Evolutionary conservation across 2,113 vertebrate genomes (phyloP).

Genomic region (Coptodon rendalli): DNA sequence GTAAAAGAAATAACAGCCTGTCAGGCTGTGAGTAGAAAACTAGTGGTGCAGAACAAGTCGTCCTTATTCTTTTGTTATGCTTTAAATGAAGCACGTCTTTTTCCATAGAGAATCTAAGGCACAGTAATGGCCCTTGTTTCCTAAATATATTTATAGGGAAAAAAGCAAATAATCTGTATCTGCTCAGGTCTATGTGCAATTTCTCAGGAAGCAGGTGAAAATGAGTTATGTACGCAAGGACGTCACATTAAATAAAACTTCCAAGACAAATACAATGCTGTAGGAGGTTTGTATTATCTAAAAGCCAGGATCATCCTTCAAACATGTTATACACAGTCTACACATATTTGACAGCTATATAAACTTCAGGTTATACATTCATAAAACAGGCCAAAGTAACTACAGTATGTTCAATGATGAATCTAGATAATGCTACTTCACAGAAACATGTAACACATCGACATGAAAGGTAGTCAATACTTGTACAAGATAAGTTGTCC

Average conservation of each 20-base stretch:
- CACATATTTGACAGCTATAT: constrained; percentile 42
- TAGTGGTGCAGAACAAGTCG: not conserved
- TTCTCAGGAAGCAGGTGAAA: not conserved
- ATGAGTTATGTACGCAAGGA: too few species aligned
- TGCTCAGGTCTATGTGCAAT: not conserved
- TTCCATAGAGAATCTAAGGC: not conserved
- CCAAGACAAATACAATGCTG: not conserved
- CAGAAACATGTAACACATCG: constrained; percentile 52
- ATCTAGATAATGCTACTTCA: constrained; percentile 42
- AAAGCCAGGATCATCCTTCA: constrained; percentile 31
- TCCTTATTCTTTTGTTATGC: not conserved
- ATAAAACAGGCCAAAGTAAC: constrained; percentile 29
- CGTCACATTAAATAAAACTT: not conserved
- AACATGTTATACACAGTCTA: constrained; percentile 36
- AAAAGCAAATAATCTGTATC: not conserved
- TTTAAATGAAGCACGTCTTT: not conserved
- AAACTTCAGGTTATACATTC: constrained; percentile 45
- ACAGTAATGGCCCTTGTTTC: not conserved
- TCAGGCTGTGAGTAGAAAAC: not conserved
- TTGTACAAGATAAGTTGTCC: constrained; percentile 5
- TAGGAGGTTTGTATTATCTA: constrained; percentile 52
- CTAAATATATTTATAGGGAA: not conserved
- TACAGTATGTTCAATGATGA: constrained; percentile 30
- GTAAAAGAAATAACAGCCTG: not conserved
- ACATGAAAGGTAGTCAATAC: constrained; percentile 18